Conservation (phyloP, 1,140 invertebrate genomes). For the Dendroctonus valens region DNA sequence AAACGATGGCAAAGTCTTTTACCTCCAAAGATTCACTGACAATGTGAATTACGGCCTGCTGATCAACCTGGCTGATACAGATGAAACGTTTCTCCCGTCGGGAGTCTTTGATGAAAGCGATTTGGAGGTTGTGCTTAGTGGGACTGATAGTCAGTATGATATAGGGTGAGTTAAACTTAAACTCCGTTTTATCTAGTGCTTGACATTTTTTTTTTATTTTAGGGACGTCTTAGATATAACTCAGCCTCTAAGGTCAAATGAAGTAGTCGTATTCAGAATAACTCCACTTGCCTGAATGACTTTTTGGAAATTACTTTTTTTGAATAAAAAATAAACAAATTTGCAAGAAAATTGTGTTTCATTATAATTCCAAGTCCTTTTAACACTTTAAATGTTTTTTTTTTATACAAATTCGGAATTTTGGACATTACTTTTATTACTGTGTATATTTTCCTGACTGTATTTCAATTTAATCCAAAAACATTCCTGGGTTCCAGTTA, state of each 20-base stretch:
- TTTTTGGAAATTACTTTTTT: no score
- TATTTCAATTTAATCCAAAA: no score
- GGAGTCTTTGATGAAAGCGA: not conserved
- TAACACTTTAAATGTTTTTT: no score
- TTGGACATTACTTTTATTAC: constrained; percentile 6
- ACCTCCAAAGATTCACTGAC: not conserved
- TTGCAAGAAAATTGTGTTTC: no score
- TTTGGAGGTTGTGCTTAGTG: not conserved
- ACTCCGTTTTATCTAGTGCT: not conserved
- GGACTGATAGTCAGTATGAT: not conserved
- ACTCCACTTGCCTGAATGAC: not conserved
- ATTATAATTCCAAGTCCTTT: no score
- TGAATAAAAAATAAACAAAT: no score
- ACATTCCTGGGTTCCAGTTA: no score
- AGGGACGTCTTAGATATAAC: not conserved
- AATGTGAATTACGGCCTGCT: not conserved
- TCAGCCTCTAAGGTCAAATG: not conserved
- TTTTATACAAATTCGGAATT: not conserved
- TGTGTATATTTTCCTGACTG: no score
- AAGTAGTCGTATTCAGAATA: constrained; percentile 3
- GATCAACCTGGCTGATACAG: not conserved
- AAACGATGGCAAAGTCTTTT: not conserved
- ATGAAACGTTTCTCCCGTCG: not conserved
- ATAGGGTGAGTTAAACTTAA: constrained; percentile 5
- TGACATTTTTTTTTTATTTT: not conserved